Conservation (phyloP, 1,140 invertebrate genomes). For the Fragariocoptes setiger region DNA sequence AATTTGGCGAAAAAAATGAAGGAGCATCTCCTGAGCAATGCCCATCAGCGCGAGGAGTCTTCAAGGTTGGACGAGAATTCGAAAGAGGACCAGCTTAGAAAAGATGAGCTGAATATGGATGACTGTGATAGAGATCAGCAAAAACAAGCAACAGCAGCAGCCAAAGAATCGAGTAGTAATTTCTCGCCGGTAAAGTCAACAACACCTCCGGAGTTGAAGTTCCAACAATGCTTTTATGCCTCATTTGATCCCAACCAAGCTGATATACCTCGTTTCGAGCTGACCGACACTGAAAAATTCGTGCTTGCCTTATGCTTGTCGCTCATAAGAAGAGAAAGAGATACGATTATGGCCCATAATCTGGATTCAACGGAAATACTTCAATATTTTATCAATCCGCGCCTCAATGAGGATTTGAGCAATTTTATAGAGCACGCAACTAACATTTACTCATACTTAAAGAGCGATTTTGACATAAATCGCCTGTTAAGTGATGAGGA, state of each 20-base stretch:
- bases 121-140: neutral
- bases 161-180: no score
- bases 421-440: neutral
- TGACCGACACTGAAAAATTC: conserved; percentile 8
- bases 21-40: no score
- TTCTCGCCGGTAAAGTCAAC: no score
- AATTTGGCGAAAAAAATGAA: no score
- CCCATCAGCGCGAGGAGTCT: no score
- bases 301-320: conserved; percentile 6
- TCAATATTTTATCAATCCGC: neutral
- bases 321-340: conserved; percentile 8
- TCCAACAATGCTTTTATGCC: neutral
- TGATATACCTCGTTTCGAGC: neutral
- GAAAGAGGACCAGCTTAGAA: neutral
- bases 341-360: conserved; percentile 7
- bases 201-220: neutral
- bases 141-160: neutral
- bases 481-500: neutral
- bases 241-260: neutral
- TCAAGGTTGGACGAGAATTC: no score
- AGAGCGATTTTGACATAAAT: neutral
- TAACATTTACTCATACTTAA: neutral
- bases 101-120: neutral
- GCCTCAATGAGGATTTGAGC: neutral
- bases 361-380: conserved; percentile 8